Conservation (phyloP, 2,113 vertebrate genomes). For the Entomyzon cyanotis region DNA sequence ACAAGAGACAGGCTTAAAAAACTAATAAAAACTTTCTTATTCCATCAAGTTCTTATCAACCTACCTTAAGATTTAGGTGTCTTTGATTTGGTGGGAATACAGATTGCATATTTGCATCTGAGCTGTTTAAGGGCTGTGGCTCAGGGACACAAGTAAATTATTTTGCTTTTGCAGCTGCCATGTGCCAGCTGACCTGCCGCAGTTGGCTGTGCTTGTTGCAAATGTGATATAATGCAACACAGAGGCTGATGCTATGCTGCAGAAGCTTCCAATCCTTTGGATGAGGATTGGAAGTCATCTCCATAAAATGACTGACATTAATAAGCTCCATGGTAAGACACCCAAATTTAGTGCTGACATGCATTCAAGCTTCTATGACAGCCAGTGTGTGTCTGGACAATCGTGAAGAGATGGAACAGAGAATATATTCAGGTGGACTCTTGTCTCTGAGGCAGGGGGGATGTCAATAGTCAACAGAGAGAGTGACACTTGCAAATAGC, state of each 20-base stretch:
- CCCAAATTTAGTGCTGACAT: background rate
- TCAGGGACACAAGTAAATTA: background rate
- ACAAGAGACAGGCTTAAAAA: background rate
- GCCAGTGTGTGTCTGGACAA: background rate
- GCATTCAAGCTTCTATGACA: background rate
- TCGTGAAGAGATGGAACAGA: background rate
- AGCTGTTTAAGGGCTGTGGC: background rate
- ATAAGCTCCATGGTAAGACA: background rate
- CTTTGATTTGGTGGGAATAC: background rate
- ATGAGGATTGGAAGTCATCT: background rate
- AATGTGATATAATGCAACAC: background rate
- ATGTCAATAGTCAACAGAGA: background rate
- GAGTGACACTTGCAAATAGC: background rate
- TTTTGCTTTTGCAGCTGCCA: background rate
- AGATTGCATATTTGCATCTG: background rate
- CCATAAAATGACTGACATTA: background rate
- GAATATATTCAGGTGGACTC: background rate
- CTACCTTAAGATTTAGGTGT: background rate
- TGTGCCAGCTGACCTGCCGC: background rate
- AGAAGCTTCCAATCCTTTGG: background rate
- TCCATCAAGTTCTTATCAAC: background rate
- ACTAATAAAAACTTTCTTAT: background rate
- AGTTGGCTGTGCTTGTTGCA: background rate
- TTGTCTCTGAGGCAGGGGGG: background rate
- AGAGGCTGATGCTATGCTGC: background rate